These are phyloP conservation scores for Nyctibius bracteatus DNA, from an alignment of 2,113 vertebrate genomes.

Conservation along the genomic window DNA sequence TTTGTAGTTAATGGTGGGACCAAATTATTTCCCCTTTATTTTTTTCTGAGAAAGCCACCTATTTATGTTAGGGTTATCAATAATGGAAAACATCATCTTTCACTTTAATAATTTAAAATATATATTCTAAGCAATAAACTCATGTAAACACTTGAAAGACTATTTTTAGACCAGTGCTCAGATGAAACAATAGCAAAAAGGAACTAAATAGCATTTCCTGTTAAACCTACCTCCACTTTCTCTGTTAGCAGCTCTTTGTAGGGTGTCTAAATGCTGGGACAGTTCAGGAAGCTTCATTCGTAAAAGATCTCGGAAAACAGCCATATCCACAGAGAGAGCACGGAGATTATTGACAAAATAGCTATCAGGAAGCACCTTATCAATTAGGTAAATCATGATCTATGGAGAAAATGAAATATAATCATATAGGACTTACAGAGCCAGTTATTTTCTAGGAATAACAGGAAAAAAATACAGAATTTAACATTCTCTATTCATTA, in stretches of 20 bases:
- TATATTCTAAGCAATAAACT: neutral
- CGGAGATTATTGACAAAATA: constrained; percentile 98
- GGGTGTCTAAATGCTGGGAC: constrained; percentile 83
- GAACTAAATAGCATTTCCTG: neutral
- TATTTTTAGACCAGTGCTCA: neutral
- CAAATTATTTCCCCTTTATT: neutral
- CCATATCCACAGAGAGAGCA: constrained; percentile 93
- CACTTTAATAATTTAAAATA: neutral
- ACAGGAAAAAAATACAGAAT: neutral
- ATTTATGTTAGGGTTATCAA: neutral
- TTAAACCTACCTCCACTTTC: constrained; percentile 79
- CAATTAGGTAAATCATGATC: constrained; percentile 99
- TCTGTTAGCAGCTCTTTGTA: constrained; percentile 85
- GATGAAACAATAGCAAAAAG: neutral
- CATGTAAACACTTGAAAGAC: neutral
- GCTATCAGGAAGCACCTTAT: constrained; percentile 97
- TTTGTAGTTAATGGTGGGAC: neutral
- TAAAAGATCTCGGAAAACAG: constrained; percentile 87
- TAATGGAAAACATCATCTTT: neutral
- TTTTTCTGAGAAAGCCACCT: neutral
- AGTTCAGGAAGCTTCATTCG: constrained; percentile 85
- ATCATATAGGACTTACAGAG: neutral
- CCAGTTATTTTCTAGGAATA: neutral
- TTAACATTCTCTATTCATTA: neutral
- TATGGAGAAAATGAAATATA: constrained; percentile 48